Conservation (phyloP, 2,888 invertebrate genomes). For the Eupeodes latifasciatus region DNA sequence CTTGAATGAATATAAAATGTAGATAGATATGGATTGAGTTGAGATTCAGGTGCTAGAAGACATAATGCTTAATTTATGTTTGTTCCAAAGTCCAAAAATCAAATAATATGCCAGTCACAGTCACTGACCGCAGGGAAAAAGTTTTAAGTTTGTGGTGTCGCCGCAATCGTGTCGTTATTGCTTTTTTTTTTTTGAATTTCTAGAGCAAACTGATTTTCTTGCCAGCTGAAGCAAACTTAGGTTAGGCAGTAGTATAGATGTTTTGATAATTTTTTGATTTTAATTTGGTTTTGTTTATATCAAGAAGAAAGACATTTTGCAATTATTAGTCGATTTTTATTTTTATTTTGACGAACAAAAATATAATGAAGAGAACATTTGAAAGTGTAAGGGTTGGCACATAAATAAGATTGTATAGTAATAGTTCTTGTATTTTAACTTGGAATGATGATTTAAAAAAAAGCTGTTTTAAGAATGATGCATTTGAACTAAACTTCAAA, state of each 20-base stretch:
- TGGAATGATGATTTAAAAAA: too few relatives aligned
- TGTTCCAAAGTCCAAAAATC: slow-evolving; percentile 64
- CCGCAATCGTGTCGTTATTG: not conserved
- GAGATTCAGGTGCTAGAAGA: not conserved
- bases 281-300: slow-evolving; percentile 28
- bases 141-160: slow-evolving; percentile 9
- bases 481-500: too few relatives aligned
- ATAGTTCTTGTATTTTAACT: too few relatives aligned
- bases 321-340: slow-evolving; percentile 45
- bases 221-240: not conserved
- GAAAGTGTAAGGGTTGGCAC: slow-evolving; percentile 7
- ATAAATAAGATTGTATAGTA: not conserved
- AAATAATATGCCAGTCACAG: slow-evolving; percentile 40
- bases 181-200: not conserved
- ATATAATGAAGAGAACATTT: not conserved
- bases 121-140: slow-evolving; percentile 66
- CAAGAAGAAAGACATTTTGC: slow-evolving; percentile 42
- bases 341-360: not conserved
- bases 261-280: not conserved
- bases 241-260: not conserved
- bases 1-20: not conserved
- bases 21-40: not conserved
- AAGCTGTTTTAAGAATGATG: too few relatives aligned
- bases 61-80: slow-evolving; percentile 23
- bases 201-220: not conserved